Conservation (phyloP, 2,113 vertebrate genomes). For the Numenius arquata region DNA sequence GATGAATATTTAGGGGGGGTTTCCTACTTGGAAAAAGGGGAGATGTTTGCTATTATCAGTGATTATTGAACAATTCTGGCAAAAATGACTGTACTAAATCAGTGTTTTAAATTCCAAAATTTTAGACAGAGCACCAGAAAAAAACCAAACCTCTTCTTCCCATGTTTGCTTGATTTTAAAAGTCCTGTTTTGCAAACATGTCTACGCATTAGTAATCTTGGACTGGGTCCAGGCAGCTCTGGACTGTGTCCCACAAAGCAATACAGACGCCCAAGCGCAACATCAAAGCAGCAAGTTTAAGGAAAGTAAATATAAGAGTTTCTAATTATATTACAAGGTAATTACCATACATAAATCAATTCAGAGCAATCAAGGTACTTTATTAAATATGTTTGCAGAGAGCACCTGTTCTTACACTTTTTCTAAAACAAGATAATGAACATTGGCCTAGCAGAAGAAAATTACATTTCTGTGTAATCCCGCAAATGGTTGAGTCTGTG, state of each 20-base stretch:
- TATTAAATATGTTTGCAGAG: neutral
- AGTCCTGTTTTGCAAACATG: conserved; percentile 15
- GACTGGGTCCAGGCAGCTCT: neutral
- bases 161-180: neutral
- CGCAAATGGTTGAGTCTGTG: neutral
- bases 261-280: neutral
- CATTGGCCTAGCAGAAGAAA: neutral
- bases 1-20: accelerated
- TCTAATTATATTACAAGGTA: conserved; percentile 39
- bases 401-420: neutral
- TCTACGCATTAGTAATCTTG: neutral
- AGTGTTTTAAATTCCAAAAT: neutral
- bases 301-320: neutral
- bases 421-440: neutral
- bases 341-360: neutral
- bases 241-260: neutral
- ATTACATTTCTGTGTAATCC: neutral
- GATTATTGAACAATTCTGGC: neutral
- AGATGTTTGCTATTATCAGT: neutral
- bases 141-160: neutral
- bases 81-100: neutral
- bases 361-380: neutral
- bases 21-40: neutral
- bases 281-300: conserved; percentile 39
- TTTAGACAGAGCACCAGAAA: neutral